Percentiles rank a stretch among this genome's conserved stretches.
These are phyloP conservation scores for Apis mellifera DNA, from an alignment of 1,140 invertebrate species.

Conservation along the genomic window DNA sequence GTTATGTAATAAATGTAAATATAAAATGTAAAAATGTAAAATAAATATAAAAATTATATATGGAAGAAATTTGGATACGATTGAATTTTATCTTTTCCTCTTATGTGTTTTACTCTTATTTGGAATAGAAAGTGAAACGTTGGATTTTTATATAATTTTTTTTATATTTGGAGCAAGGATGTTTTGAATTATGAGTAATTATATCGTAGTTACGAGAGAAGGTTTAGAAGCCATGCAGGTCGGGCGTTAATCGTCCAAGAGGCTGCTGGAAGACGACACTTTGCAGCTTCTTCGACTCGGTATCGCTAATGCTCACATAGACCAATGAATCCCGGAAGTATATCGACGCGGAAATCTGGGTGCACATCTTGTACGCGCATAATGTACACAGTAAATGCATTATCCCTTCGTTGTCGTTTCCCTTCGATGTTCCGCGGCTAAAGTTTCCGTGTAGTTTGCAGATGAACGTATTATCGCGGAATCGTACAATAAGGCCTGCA, in stretches of 20 bases:
- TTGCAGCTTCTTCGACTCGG: background rate
- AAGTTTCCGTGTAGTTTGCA: conserved; percentile 37
- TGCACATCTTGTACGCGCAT: conserved; percentile 1
- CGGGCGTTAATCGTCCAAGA: background rate
- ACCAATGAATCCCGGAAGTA: conserved; percentile 12
- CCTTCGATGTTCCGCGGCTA: conserved; percentile 10
- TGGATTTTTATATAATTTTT: no score
- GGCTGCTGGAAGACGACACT: background rate
- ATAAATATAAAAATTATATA: no score
- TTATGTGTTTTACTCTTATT: no score
- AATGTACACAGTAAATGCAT: conserved; percentile 43
- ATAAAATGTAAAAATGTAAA: no score
- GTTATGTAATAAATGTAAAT: no score
- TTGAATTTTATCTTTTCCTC: no score
- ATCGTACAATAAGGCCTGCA: background rate
- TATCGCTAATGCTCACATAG: conserved; percentile 4
- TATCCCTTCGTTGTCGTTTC: conserved; percentile 34
- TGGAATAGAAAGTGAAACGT: no score
- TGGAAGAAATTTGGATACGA: no score
- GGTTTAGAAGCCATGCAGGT: background rate
- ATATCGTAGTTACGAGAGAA: no score
- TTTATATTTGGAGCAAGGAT: no score
- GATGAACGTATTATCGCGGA: conserved; percentile 5
- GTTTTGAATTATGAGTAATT: no score
- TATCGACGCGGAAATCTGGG: conserved; percentile 23